Percentiles rank a stretch among this genome's conserved stretches.
Conservation (phyloP, 2,113 vertebrate species). For the Ploceus nigricollis region DNA sequence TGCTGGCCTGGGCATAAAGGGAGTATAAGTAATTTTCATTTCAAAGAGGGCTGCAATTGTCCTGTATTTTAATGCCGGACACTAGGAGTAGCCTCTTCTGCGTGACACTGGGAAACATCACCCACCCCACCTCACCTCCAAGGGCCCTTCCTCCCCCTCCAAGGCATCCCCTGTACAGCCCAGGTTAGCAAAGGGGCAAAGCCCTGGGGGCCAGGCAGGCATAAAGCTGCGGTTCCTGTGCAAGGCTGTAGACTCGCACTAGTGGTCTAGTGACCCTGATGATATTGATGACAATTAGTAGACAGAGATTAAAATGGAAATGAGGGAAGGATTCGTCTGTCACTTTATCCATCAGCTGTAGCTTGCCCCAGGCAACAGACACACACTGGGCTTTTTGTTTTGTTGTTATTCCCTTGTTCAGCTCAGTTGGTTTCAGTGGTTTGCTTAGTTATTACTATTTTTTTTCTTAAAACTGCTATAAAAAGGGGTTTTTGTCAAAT, state of each 20-base stretch:
- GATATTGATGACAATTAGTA: conserved; percentile 75
- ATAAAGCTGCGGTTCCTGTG: background rate
- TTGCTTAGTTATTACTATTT: conserved; percentile 28
- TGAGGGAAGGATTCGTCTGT: conserved; percentile 68
- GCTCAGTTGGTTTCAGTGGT: conserved; percentile 53
- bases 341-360: conserved; percentile 73
- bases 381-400: conserved; percentile 70
- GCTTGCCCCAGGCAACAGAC: conserved; percentile 69
- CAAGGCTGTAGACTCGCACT: conserved; percentile 54
- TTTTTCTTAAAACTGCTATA: conserved; percentile 43
- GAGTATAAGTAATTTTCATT: conserved; percentile 47
- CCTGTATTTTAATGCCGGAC: background rate
- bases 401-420: conserved; percentile 67
- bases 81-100: background rate
- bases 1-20: conserved; percentile 1
- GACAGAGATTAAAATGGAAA: conserved; percentile 75
- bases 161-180: background rate
- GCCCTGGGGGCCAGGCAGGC: conserved; percentile 30
- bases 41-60: conserved; percentile 7
- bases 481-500: background rate
- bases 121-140: background rate
- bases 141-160: background rate
- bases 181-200: conserved; percentile 28
- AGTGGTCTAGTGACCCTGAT: conserved; percentile 68
- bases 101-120: background rate